Evolutionary conservation across 2,888 invertebrate species (phyloP), one percentile per base, ranked within the genome.

Genomic region (Archips crataeganus): DNA sequence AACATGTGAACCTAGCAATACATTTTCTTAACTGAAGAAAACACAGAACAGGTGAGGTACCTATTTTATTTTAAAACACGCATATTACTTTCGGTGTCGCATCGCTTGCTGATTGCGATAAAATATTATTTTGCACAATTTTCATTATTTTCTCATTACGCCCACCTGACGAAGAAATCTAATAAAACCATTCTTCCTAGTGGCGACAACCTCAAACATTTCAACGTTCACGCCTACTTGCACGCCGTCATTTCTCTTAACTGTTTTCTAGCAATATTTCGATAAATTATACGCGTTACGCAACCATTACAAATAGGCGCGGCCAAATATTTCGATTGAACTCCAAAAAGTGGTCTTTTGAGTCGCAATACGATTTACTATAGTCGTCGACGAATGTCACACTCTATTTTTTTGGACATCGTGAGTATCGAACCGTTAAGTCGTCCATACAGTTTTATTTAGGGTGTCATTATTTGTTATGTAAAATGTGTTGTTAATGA

Each of bases 201-300:
- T 78, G 77, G 77, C 80, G 70, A 80, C 77, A 78, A 86, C 82
- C 79, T 77, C 75, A 75, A 84, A 81, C 86, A 87, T 86, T 86
- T 78, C 79, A 82, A 87, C 89, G 85, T 88, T 87, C 86, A 90
- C 88, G 87, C 87, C 86, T 75, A 84, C 85, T 85, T 85, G 85
- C 83, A 75, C 82, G 79, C 76, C 75, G 77, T 77, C 84, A 87
- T 89, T 88, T 88, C 86, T 85, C 86, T 86, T 80, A 77, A 80
- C 82, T 82, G 84, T 85, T 90, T 89, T 88, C 87, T 87, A 86
- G 80, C 80, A 82, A 82, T 87, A 85, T 84, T 84, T 79, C 82
- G 89, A 79, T 80, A 85, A 82, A 83, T 84, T 84, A 80, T 76
- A 75, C 77, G 57, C 57, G 77, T 90, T 90, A 82, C 79, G 84